phyloP scores from a whole-genome alignment of 2,113 vertebrate genomes.

The Pipra filicauda region DNA sequence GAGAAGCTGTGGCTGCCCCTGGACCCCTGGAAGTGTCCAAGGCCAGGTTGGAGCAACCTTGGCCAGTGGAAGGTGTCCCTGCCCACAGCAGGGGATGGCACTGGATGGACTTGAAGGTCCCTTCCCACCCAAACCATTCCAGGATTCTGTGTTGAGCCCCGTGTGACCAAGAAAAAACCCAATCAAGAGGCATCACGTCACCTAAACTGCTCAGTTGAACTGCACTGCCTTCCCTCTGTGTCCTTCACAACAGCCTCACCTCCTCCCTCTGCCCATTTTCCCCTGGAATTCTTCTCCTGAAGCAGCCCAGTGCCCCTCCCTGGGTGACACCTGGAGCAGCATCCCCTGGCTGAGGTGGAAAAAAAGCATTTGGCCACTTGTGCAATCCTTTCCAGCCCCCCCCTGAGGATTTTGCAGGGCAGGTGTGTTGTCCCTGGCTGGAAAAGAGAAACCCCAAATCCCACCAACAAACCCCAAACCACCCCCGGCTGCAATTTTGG shows the following conservation, averaged over 20 bases:
- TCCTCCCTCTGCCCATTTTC: neutral
- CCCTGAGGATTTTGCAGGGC: neutral
- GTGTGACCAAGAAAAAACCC: neutral
- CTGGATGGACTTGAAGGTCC: neutral
- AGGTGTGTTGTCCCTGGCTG: neutral
- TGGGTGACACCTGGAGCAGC: rapidly evolving
- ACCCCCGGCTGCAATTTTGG: neutral
- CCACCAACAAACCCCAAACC: neutral
- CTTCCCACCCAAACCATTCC: neutral
- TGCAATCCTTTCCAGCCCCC: neutral
- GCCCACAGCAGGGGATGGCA: neutral
- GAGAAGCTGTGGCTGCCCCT: neutral
- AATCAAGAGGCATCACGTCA: rapidly evolving
- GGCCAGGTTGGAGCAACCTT: neutral
- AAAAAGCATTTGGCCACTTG: neutral
- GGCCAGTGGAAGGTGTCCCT: rapidly evolving
- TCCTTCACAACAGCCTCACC: neutral
- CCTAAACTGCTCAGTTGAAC: neutral
- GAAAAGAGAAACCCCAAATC: neutral
- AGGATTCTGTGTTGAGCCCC: neutral
- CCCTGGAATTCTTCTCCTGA: neutral
- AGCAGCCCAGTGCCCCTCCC: neutral
- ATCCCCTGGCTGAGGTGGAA: neutral
- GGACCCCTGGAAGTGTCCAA: neutral
- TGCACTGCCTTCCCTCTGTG: neutral